A percentile compares a stretch with the other conserved stretches of the same genome.
These are phyloP conservation scores for Diarsia mendica DNA, from an alignment of 2,888 invertebrate genomes.

Conservation along the genomic window DNA sequence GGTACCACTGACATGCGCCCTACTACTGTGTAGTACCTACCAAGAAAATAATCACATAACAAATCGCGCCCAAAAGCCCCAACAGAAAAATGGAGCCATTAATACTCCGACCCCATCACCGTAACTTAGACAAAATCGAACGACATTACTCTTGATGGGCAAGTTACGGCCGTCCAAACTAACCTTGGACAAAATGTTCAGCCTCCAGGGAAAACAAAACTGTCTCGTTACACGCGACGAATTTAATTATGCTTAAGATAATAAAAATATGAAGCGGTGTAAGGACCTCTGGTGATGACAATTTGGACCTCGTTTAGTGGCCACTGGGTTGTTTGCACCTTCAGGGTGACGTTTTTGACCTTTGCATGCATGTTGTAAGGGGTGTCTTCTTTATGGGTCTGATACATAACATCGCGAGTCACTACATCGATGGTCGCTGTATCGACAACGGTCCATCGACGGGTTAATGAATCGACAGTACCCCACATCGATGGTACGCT, in stretches of 20 bases:
- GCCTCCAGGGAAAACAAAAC: constrained; percentile 51
- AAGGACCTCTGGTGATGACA: constrained; percentile 46
- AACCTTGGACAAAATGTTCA: constrained; percentile 52
- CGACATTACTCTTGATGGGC: constrained; percentile 31
- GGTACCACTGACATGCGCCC: neutral
- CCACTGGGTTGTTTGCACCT: constrained; percentile 27
- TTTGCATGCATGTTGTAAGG: constrained; percentile 9
- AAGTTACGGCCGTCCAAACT: constrained; percentile 35
- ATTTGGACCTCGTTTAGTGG: constrained; percentile 38
- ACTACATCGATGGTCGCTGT: too few relatives aligned
- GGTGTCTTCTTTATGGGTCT: too few relatives aligned
- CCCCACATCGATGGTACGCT: too few relatives aligned
- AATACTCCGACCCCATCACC: constrained; percentile 28
- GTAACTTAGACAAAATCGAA: constrained; percentile 53
- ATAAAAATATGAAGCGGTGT: constrained; percentile 48
- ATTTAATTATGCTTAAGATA: constrained; percentile 54
- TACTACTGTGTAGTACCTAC: neutral
- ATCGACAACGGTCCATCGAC: too few relatives aligned
- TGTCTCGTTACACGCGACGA: constrained; percentile 56
- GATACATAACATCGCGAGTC: too few relatives aligned
- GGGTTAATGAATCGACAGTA: too few relatives aligned
- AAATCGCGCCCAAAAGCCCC: constrained; percentile 21
- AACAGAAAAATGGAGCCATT: constrained; percentile 31
- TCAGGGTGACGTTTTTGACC: constrained; percentile 20
- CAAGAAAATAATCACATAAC: constrained; percentile 13